Evolutionary conservation across 2,113 vertebrate genomes (phyloP), one percentile per base, ranked within the genome.

Genomic region (Nannospalax galili): DNA sequence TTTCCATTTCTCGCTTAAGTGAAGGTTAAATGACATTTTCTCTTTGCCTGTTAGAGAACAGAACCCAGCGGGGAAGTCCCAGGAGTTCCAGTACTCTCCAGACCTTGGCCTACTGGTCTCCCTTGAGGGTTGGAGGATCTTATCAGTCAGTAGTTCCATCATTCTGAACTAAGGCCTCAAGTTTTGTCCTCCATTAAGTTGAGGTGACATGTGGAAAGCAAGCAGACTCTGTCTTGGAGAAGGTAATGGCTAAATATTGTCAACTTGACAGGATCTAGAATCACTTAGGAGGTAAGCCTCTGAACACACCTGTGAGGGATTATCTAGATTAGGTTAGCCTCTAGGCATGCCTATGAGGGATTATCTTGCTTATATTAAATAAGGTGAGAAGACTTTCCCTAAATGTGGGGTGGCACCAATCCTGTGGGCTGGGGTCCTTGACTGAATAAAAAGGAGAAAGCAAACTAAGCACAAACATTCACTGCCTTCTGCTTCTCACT

Each of bases 61-160:
- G 20, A 11, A 32, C 32, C 35, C 24, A 11, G 15, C 0, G n/a
- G 48, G 22, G 9, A 26, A 16, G 37, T 35, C 62, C 40, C 0
- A 0, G 17, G 65, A 37, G 37, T 32, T 5, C 15, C 2, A 1
- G 2, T 15, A 26, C 24, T 22, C 65, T 16, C 19, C 45, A n/a
- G 17, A 19, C 17, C 32, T 26, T 7, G 28, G 67, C 56, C 64
- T 82, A 35, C 17, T 9, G 19, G 30, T 24, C 40, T 24, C n/a
- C 48, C 20, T 52, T 3, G 40, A 37, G 72, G 67, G 45, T 45
- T 15, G 2, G 35, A 60, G 58, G 4, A n/a, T 52, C 28, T 2
- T 1, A 0, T 42, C 28, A 4, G 40, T 4, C 2, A 7, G 11
- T 14, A 28, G 11, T 15, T 58, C 52, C 4, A 15, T 12, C 58